Percentiles rank a stretch among this genome's conserved stretches.
Conservation (phyloP, 2,113 vertebrate genomes). For the Ceratotherium simum region DNA sequence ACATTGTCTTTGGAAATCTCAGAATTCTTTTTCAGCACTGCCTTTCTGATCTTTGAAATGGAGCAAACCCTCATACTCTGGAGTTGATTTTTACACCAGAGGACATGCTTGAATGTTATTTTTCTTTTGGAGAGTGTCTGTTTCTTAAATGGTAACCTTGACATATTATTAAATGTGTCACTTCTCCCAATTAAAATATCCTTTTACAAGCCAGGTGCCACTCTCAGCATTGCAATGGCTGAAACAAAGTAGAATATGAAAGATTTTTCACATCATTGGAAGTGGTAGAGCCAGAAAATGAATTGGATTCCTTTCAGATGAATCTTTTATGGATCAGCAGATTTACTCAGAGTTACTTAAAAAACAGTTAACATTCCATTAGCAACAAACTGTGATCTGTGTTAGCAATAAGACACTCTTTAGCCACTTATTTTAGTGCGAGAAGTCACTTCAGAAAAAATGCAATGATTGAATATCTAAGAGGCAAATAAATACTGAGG, state of each 20-base stretch:
- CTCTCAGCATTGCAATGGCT: conserved; percentile 48
- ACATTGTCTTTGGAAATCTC: not conserved
- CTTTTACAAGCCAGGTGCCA: conserved; percentile 21
- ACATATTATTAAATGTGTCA: not conserved
- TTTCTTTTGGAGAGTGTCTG: conserved; percentile 10
- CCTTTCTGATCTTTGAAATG: conserved; percentile 32
- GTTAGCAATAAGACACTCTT: conserved; percentile 86
- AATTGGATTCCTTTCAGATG: conserved; percentile 83
- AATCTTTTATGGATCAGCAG: conserved; percentile 87
- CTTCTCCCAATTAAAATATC: conserved; percentile 73
- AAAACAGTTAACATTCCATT: conserved; percentile 90
- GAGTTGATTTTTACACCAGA: not conserved
- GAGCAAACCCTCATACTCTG: not conserved
- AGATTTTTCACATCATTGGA: conserved; percentile 73
- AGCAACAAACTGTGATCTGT: conserved; percentile 87
- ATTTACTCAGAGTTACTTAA: conserved; percentile 89
- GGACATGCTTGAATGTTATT: not conserved
- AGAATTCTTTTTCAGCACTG: not conserved
- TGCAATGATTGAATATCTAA: conserved; percentile 82
- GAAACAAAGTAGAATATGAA: conserved; percentile 65
- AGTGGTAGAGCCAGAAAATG: conserved; percentile 80
- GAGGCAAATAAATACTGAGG: conserved; percentile 80
- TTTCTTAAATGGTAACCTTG: conserved; percentile 58
- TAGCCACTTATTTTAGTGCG: conserved; percentile 86
- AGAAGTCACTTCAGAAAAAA: conserved; percentile 83